Evolutionary conservation across 2,888 invertebrate species (phyloP), one percentile per base, ranked within the genome.

Genomic region (Eubasilissa splendida): DNA sequence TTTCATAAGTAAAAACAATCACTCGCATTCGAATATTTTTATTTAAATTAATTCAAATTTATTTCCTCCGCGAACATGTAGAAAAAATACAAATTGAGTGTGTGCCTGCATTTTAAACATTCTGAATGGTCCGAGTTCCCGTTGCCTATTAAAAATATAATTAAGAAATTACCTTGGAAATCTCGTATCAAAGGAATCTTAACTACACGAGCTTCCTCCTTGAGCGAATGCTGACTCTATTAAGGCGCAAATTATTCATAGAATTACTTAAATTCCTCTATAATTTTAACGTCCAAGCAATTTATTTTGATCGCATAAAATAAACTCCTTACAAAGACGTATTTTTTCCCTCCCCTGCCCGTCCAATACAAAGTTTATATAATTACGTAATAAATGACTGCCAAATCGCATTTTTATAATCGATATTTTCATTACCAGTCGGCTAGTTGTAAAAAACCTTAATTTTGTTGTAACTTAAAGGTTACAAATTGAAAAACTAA

Each of bases 161-260:
- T 79, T 74, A 79, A 79, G 79, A 74, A 75, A 79, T 74, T 79
- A 78, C 71, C 42, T 53, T 66, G 14, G 54, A 63, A 71, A 56
- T 73, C 9, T 54, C 66, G 53, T 79, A 75, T 74, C 78, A 60
- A 14, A 50, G 50, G 70, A 12, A 77, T 77, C 70, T 71, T 42
- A 77, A 77, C 70, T 58, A 71, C 78, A 54, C 31, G 54, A 54
- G 68, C 50, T 75, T 66, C 66, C 79, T 50, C 74, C 80, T 52
- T 56, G 52, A 59, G 58, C 76, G 31, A 81, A 68, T 79, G 75
- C 75, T 68, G 54, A 81, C 78, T 81, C 78, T 74, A 78, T 78
- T 78, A 81, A 78, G 59, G 42, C 66, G 52, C 78, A 78, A 70
- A 79, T 81, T 81, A 81, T 78, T 74, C 81, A 81, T 75, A 78